Conservation (phyloP, 1,140 invertebrate species). For the Zaprionus taronus region DNA sequence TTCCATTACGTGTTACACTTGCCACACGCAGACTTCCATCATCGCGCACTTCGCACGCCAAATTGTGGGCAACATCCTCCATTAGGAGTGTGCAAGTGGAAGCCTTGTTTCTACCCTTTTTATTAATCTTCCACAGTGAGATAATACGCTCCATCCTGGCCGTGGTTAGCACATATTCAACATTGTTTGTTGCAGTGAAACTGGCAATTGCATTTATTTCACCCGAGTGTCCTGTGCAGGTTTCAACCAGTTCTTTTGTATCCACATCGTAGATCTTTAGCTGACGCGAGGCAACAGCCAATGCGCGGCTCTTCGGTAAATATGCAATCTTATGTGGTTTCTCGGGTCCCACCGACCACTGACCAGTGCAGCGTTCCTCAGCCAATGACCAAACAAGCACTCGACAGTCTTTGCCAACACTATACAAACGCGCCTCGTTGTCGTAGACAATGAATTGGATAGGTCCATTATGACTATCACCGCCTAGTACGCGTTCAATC, state of each 20-base stretch:
- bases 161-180: constrained; percentile 87
- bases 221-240: constrained; percentile 89
- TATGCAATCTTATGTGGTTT: constrained; percentile 88
- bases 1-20: constrained; percentile 90
- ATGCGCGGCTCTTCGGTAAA: constrained; percentile 86
- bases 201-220: constrained; percentile 86
- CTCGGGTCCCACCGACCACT: constrained; percentile 88
- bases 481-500: constrained; percentile 63
- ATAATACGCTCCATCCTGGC: constrained; percentile 83
- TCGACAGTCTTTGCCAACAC: constrained; percentile 85
- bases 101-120: constrained; percentile 70
- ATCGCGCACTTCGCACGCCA: constrained; percentile 85
- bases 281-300: constrained; percentile 88
- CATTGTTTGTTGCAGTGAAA: constrained; percentile 79
- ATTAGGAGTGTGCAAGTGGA: constrained; percentile 87
- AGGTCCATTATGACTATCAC: constrained; percentile 85
- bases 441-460: constrained; percentile 86
- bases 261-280: constrained; percentile 89
- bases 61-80: constrained; percentile 87
- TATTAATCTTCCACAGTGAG: constrained; percentile 77
- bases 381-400: constrained; percentile 85
- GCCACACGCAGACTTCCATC: constrained; percentile 86
- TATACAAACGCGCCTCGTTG: constrained; percentile 84
- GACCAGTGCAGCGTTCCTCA: constrained; percentile 85
- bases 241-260: constrained; percentile 86